Evolutionary conservation across 2,113 vertebrate genomes (phyloP), one percentile per base, ranked within the genome.

Genomic region (Nothoprocta perdicaria): DNA sequence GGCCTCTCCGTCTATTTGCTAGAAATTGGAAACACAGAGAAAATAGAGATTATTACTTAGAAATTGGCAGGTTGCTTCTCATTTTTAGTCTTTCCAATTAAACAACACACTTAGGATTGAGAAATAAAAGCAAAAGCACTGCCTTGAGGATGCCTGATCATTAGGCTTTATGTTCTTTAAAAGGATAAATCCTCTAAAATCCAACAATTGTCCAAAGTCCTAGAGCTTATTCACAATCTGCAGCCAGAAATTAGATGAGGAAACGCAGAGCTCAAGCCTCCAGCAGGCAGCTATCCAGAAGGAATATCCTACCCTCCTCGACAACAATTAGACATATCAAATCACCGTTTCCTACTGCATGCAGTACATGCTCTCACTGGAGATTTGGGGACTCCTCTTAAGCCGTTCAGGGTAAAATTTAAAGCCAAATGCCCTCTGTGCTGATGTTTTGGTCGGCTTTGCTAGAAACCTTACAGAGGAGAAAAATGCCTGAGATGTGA

Each of bases 1-100:
- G 61, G 99, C 98, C 94, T 98, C 98, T 1, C 99, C 98, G 2
- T 99, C 98, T 10, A 99, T 99, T 96, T 98, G 98, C 99, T 99
- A 80, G 72, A 77, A 31, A 61, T 21, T 17, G 76, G 89, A 92
- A 84, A 95, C 43, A 94, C 5, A 45, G 63, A 24, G 3, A 6
- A 63, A 38, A 41, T 8, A 11, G 80, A 27, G 58, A 35, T 82
- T 71, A 86, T 5, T 12, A 61, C 9, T 21, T 26, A 15, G 35
- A 71, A 6, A 88, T 1, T 38, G 45, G 33, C 46, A 82, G 35
- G 55, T 61, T 48, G 52, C 33, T 72, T 48, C 53, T 74, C 61
- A 74, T 29, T 35, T 23, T 48, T 46, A 33, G 16, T 31, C 2
- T 0, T 22, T 46, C 53, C 23, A 72, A 5, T 38, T 35, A 38